Percentiles rank a stretch among this genome's conserved stretches.
These are phyloP conservation scores for Lucifuga dentata DNA, from an alignment of 2,113 vertebrate species.

Conservation along the genomic window DNA sequence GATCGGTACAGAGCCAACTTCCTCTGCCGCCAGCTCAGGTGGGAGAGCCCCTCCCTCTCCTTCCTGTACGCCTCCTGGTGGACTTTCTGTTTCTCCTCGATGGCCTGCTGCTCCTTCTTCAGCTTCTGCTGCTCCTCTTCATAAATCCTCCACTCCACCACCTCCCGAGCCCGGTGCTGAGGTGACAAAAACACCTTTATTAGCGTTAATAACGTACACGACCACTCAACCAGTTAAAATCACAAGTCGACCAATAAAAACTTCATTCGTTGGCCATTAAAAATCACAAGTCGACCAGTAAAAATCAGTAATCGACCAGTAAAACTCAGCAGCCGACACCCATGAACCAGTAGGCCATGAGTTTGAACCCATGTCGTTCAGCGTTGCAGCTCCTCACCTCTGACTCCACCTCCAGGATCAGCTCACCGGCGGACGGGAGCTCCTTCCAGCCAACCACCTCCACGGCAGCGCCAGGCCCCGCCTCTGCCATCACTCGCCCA, in stretches of 20 bases:
- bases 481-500: conserved; percentile 77
- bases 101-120: conserved; percentile 81
- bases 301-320: no score
- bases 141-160: conserved; percentile 88
- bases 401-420: conserved; percentile 93
- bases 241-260: no score
- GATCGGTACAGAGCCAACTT: conserved; percentile 78
- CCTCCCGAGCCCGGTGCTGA: conserved; percentile 91
- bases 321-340: no score
- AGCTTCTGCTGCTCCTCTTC: conserved; percentile 84
- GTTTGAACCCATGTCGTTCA: no score
- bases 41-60: conserved; percentile 76
- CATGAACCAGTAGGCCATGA: no score
- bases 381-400: conserved; percentile 83
- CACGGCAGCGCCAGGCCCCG: conserved; percentile 86
- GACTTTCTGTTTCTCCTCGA: conserved; percentile 85
- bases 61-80: conserved; percentile 85
- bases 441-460: conserved; percentile 96
- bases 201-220: no score
- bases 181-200: neutral
- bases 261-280: no score
- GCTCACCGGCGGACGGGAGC: conserved; percentile 91
- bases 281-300: no score
- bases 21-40: conserved; percentile 89
- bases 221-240: no score